Percentiles rank a stretch among this genome's conserved stretches.
These are phyloP conservation scores for Bombus sibiricus DNA, from an alignment of 1,140 invertebrate genomes.

Conservation along the genomic window DNA sequence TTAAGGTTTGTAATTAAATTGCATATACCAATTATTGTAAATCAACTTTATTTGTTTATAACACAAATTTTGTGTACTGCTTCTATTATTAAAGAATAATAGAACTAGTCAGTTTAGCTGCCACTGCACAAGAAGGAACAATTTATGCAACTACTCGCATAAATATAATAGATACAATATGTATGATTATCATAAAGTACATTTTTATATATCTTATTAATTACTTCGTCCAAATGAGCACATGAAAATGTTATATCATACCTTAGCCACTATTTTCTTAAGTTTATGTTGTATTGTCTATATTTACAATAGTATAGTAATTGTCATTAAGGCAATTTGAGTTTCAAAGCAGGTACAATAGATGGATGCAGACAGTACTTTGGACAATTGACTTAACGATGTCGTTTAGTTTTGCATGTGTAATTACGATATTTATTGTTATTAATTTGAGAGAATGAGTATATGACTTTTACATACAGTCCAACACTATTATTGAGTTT, in stretches of 20 bases:
- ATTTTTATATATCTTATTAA: conserved; percentile 69
- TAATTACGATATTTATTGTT: conserved; percentile 59
- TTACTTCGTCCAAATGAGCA: conserved; percentile 72
- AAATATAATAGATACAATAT: conserved; percentile 74
- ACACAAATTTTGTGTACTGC: conserved; percentile 74
- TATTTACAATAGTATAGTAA: conserved; percentile 76
- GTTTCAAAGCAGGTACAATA: conserved; percentile 80
- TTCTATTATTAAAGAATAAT: conserved; percentile 73
- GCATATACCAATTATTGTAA: conserved; percentile 53
- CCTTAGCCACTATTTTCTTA: conserved; percentile 56
- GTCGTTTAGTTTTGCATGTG: conserved; percentile 46
- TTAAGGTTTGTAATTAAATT: conserved; percentile 23
- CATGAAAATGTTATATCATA: conserved; percentile 63
- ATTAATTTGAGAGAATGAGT: conserved; percentile 64
- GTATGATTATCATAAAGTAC: conserved; percentile 70
- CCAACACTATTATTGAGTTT: conserved; percentile 63
- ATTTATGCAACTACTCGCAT: conserved; percentile 70
- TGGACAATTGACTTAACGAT: conserved; percentile 57
- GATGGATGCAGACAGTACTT: conserved; percentile 67
- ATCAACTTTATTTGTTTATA: conserved; percentile 74
- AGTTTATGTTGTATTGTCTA: conserved; percentile 76
- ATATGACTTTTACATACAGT: conserved; percentile 62
- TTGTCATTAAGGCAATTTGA: conserved; percentile 81
- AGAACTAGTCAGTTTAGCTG: conserved; percentile 75
- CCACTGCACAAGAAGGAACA: conserved; percentile 69